Evolutionary conservation across 2,113 vertebrate genomes (phyloP).

Genomic region (Sminthopsis crassicaudata): DNA sequence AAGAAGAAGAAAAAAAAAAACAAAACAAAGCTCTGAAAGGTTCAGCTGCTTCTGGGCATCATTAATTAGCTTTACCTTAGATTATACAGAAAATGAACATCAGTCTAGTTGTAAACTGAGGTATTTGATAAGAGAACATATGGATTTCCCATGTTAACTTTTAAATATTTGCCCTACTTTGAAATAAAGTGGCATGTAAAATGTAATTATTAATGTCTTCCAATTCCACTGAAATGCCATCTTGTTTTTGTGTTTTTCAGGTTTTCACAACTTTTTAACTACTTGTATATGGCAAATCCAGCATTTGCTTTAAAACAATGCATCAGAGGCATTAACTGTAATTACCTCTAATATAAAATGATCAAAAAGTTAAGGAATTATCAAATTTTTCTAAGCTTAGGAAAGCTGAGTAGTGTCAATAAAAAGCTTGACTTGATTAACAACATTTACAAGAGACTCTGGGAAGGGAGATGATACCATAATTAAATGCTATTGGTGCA

Average conservation of each 20-base stretch:
- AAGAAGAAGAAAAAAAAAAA: neutral
- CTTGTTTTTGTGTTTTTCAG: neutral
- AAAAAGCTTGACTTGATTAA: neutral
- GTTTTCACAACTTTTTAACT: neutral
- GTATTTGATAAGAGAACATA: neutral
- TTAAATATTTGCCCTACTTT: neutral
- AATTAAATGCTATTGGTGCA: neutral
- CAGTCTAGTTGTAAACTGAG: neutral
- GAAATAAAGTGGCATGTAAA: neutral
- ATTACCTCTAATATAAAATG: neutral
- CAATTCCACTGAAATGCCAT: neutral
- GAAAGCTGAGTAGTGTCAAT: neutral
- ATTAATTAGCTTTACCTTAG: neutral
- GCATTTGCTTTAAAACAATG: neutral
- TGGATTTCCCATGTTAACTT: neutral
- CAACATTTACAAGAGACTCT: neutral
- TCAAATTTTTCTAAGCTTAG: neutral
- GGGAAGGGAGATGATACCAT: neutral
- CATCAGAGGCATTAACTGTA: neutral
- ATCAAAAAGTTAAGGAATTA: neutral
- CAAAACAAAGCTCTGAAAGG: neutral
- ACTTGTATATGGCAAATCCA: neutral
- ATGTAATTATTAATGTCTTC: neutral
- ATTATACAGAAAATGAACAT: neutral
- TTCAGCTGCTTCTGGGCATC: neutral